A percentile compares a stretch with the other conserved stretches of the same genome.
Evolutionary conservation across 2,797 vertebrate species (phyloP).

Genomic region (Lacerta agilis): DNA sequence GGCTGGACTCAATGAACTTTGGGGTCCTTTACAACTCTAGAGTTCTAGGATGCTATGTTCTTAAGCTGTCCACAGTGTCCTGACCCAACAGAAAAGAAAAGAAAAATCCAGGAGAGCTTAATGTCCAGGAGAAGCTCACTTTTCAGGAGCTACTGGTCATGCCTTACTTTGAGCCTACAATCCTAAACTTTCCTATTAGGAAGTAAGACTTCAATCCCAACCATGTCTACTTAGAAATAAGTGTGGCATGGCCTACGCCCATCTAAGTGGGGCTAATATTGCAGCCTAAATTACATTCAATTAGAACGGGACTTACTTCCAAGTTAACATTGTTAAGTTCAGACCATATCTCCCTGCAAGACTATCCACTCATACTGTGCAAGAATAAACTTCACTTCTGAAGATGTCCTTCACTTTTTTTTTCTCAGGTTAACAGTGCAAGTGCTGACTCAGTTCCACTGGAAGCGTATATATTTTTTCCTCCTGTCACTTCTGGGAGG

Average conservation of each 20-base stretch:
- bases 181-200: not conserved
- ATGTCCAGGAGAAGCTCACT: too few relatives aligned
- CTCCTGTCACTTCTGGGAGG: conserved; percentile 17
- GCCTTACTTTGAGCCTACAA: not conserved
- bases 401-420: conserved; percentile 13
- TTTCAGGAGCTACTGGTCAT: not conserved
- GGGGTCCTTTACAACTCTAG: too few relatives aligned
- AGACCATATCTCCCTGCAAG: not conserved
- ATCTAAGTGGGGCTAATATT: too few relatives aligned
- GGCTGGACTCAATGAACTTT: too few relatives aligned
- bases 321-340: not conserved
- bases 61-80: not conserved
- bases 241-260: too few relatives aligned
- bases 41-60: not conserved
- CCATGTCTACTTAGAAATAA: too few relatives aligned
- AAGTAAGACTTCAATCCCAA: too few relatives aligned
- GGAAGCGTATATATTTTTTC: conserved; percentile 4
- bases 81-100: not conserved
- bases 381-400: not conserved
- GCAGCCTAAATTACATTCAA: too few relatives aligned
- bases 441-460: conserved; percentile 44
- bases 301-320: not conserved
- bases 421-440: not conserved
- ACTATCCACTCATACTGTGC: not conserved
- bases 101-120: not conserved